Percentiles rank a stretch among this genome's conserved stretches.
Evolutionary conservation across 2,797 vertebrate species (phyloP).

Genomic region (Sphenopsis melanotis): DNA sequence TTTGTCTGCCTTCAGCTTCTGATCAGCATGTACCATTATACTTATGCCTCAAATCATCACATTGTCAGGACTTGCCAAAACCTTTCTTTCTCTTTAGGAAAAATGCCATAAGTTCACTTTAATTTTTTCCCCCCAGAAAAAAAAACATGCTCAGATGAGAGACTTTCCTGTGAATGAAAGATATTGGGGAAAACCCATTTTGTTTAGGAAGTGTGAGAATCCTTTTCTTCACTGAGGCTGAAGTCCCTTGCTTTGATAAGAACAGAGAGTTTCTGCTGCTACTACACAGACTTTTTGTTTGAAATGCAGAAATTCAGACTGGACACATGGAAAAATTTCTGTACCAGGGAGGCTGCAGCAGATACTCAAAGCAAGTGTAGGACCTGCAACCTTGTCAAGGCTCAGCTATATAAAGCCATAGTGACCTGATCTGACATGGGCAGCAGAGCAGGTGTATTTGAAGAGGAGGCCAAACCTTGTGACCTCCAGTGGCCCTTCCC

Average conservation of each 20-base stretch:
- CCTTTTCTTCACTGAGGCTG: neutral
- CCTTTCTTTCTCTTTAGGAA: conserved; percentile 1
- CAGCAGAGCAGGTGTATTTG: neutral
- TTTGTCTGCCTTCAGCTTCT: neutral
- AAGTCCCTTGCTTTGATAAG: neutral
- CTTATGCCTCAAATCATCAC: conserved; percentile 49
- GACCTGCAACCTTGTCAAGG: neutral
- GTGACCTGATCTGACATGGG: neutral
- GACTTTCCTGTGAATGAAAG: neutral
- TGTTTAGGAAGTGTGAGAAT: neutral
- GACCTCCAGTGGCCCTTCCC: neutral
- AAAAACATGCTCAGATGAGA: neutral
- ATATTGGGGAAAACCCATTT: neutral
- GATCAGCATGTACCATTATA: neutral
- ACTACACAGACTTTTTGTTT: neutral
- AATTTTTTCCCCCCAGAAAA: neutral
- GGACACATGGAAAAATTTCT: neutral
- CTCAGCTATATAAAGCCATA: neutral
- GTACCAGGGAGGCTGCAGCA: neutral
- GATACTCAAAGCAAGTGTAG: neutral
- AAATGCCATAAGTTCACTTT: neutral
- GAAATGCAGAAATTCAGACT: neutral
- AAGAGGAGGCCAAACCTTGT: neutral
- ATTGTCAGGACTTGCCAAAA: conserved; percentile 45
- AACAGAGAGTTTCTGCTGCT: neutral